phyloP scores from a whole-genome alignment of 1,140 invertebrate genomes.

The Drosophila saltans region DNA sequence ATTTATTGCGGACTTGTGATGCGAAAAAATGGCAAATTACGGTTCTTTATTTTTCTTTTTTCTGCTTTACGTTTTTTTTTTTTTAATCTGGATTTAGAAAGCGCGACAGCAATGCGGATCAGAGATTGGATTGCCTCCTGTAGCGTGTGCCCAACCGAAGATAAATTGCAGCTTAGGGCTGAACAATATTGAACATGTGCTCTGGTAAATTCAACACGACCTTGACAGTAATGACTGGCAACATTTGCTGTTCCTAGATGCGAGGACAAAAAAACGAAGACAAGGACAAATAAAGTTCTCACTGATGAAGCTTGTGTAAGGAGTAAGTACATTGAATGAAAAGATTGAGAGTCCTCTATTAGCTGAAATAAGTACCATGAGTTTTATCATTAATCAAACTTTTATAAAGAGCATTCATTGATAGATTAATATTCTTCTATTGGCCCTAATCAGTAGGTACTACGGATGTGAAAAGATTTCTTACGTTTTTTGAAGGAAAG shows the following conservation, averaged over 20 bases:
- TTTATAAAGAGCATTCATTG: background rate
- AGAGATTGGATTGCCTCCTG: constrained; percentile 6
- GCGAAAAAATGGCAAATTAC: constrained; percentile 30
- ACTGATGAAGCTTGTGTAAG: background rate
- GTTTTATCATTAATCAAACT: background rate
- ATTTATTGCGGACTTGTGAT: constrained; percentile 45
- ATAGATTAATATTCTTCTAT: background rate
- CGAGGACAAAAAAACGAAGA: background rate
- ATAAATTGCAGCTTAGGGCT: constrained; percentile 40
- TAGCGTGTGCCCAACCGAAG: constrained; percentile 22
- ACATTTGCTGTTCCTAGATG: constrained; percentile 19
- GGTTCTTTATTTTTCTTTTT: background rate
- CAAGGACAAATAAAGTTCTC: constrained; percentile 10
- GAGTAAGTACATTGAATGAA: background rate
- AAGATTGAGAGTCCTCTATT: constrained; percentile 14
- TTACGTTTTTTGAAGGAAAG: background rate
- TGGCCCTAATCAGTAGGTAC: background rate
- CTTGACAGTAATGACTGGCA: constrained; percentile 54
- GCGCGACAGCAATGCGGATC: constrained; percentile 6
- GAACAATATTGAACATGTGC: constrained; percentile 37
- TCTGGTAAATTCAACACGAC: constrained; percentile 32
- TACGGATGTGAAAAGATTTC: background rate
- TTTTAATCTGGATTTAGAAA: constrained; percentile 18
- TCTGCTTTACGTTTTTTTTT: background rate
- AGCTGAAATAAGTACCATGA: background rate